Percentiles rank a stretch among this genome's conserved stretches.
Conservation (phyloP, 2,888 invertebrate genomes). For the Drosophila siamana region DNA sequence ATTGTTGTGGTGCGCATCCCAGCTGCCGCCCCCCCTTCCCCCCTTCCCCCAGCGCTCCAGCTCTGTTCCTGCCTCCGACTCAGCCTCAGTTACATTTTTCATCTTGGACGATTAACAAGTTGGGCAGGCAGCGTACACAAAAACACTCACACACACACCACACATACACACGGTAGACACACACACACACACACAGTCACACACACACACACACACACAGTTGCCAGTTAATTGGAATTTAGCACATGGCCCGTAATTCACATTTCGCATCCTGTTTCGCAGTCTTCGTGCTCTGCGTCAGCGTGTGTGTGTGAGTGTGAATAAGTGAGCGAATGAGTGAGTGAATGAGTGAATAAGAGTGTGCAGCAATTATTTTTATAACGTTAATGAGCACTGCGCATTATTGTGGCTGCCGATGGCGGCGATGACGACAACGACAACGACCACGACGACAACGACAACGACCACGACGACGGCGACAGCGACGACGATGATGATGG, state of each 20-base stretch:
- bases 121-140: slow-evolving; percentile 45
- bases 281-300: slow-evolving; percentile 9
- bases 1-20: slow-evolving; percentile 54
- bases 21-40: slow-evolving; percentile 3
- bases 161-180: slow-evolving; percentile 17
- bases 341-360: slow-evolving; percentile 49
- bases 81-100: slow-evolving; percentile 55
- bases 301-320: slow-evolving; percentile 29
- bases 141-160: slow-evolving; percentile 4
- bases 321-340: slow-evolving; percentile 28
- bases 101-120: slow-evolving; percentile 73
- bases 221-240: slow-evolving; percentile 79
- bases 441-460: slow-evolving; percentile 11
- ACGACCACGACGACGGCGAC: too few species aligned
- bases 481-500: slow-evolving; percentile 26
- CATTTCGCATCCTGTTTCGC: slow-evolving; percentile 51
- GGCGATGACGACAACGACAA: slow-evolving; percentile 13
- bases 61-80: slow-evolving; percentile 4
- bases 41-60: neutral
- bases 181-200: slow-evolving; percentile 11
- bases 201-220: slow-evolving; percentile 22
- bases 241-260: slow-evolving; percentile 72
- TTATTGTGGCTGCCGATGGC: slow-evolving; percentile 66
- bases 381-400: slow-evolving; percentile 77
- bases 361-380: slow-evolving; percentile 78